Percentiles rank a stretch among this genome's conserved stretches.
These are phyloP conservation scores for Jacana jacana DNA, from an alignment of 2,113 vertebrate species.

Conservation along the genomic window DNA sequence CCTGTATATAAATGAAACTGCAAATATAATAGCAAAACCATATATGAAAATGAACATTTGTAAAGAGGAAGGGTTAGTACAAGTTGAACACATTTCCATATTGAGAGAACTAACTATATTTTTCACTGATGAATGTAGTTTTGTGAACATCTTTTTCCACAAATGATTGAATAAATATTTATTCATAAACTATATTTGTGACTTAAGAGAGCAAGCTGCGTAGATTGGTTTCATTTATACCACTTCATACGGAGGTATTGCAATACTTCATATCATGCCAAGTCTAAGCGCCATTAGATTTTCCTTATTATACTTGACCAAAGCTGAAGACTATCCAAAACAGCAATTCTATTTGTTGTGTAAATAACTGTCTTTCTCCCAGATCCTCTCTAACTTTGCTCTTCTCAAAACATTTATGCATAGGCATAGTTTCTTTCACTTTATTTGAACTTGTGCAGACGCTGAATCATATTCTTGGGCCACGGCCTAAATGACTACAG, in stretches of 20 bases:
- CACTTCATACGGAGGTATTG: not conserved
- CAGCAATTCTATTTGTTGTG: not conserved
- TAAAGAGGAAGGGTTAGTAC: constrained; percentile 4
- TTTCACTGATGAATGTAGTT: not conserved
- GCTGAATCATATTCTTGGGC: not conserved
- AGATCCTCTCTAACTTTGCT: not conserved
- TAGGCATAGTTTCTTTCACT: not conserved
- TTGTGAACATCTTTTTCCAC: constrained; percentile 17
- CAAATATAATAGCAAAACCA: not conserved
- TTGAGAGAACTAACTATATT: not conserved
- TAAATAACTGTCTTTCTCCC: not conserved
- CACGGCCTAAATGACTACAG: not conserved
- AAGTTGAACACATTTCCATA: constrained; percentile 37
- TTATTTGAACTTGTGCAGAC: not conserved
- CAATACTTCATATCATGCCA: constrained; percentile 11
- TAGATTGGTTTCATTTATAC: constrained; percentile 18
- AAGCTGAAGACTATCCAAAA: not conserved
- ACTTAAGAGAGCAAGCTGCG: constrained; percentile 18
- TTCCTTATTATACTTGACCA: constrained; percentile 13
- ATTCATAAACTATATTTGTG: constrained; percentile 39
- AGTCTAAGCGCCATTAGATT: not conserved
- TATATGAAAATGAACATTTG: constrained; percentile 2
- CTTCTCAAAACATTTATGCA: not conserved
- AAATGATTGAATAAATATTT: constrained; percentile 54
- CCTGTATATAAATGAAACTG: constrained; percentile 14